Evolutionary conservation across 2,888 invertebrate genomes (phyloP).

Genomic region (Alentia gelatinosa): DNA sequence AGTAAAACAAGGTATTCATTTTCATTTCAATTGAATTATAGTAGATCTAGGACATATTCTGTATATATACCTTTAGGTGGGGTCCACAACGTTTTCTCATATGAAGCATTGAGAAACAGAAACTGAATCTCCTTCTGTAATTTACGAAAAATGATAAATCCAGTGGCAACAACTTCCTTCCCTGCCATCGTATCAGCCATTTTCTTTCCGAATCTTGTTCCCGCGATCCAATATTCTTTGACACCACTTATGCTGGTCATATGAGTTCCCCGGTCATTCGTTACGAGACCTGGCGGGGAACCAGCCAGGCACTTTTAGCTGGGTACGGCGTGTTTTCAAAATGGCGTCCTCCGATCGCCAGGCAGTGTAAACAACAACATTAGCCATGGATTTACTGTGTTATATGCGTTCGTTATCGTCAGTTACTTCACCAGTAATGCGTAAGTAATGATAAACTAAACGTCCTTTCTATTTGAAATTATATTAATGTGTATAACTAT

Average conservation of each 20-base stretch:
- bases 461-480: too few relatives aligned
- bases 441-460: not conserved
- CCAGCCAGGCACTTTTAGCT: not conserved
- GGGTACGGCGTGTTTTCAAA: constrained; percentile 38
- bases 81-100: constrained; percentile 94
- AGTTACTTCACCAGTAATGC: not conserved
- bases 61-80: constrained; percentile 92
- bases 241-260: too few relatives aligned
- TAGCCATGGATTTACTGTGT: not conserved
- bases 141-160: constrained; percentile 90
- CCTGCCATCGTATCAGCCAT: not conserved
- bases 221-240: too few relatives aligned
- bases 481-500: too few relatives aligned
- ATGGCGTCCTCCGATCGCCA: not conserved
- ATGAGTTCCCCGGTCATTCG: too few relatives aligned
- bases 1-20: too few relatives aligned
- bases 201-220: too few relatives aligned
- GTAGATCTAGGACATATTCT: not conserved
- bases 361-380: constrained; percentile 22
- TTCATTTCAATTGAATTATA: not conserved
- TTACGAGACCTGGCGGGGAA: too few relatives aligned
- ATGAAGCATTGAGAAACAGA: constrained; percentile 89
- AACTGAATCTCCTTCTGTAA: constrained; percentile 86
- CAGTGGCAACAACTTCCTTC: constrained; percentile 85
- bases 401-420: not conserved